Conservation (phyloP, 2,888 invertebrate genomes). For the Cosmia pyralina region DNA sequence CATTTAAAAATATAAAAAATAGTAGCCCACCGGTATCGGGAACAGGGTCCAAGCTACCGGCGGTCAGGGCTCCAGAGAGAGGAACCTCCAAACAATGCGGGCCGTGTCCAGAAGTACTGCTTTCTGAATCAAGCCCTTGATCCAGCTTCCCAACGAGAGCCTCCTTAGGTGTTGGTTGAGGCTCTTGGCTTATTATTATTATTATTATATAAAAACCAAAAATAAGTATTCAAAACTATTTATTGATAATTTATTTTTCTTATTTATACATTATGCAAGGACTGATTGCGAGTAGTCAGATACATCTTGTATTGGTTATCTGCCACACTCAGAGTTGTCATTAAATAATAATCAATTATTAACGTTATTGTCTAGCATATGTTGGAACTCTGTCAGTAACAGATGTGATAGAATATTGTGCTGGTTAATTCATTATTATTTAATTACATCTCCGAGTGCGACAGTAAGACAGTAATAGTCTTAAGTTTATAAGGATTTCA, state of each 20-base stretch:
- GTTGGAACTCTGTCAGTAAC: not conserved
- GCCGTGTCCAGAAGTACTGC: no score
- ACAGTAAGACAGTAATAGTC: not conserved
- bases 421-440: not conserved
- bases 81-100: no score
- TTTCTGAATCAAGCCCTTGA: no score
- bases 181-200: no score
- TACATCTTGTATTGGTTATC: constrained; percentile 12
- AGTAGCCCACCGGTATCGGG: no score
- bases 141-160: no score
- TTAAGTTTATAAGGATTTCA: no score
- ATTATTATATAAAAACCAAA: not conserved
- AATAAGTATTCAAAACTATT: constrained; percentile 60
- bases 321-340: not conserved
- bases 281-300: constrained; percentile 51
- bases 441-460: not conserved
- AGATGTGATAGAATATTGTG: not conserved
- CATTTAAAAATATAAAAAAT: no score
- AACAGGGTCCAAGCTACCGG: no score
- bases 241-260: constrained; percentile 65
- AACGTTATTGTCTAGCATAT: not conserved
- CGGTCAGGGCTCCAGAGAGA: no score
- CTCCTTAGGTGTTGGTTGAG: no score
- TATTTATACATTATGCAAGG: constrained; percentile 58
- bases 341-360: not conserved